Conservation (phyloP, 2,797 vertebrate species). For the Phoxinus dragarum region DNA sequence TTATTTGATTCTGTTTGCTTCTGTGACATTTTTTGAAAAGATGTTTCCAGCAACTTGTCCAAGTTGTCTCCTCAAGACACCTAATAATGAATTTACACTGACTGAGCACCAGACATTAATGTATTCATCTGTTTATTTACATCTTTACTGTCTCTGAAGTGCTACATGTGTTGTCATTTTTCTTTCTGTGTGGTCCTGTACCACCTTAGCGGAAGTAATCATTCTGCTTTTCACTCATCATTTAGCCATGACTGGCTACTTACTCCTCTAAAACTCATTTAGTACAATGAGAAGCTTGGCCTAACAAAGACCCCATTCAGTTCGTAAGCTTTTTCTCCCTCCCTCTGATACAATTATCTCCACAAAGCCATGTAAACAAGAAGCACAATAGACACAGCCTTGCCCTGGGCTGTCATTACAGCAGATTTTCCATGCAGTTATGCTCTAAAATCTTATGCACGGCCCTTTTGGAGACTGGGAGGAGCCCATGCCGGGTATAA, state of each 20-base stretch:
- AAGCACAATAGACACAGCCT: conserved; percentile 58
- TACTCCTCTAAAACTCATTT: conserved; percentile 74
- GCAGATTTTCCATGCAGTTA: conserved; percentile 62
- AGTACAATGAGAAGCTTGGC: conserved; percentile 75
- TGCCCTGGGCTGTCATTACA: conserved; percentile 60
- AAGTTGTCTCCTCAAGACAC: background rate
- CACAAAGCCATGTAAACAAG: conserved; percentile 80
- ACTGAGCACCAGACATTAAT: background rate
- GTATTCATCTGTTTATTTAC: background rate
- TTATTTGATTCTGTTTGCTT: background rate
- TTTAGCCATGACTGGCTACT: conserved; percentile 63
- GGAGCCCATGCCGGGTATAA: conserved; percentile 53
- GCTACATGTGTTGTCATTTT: background rate
- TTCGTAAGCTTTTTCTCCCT: conserved; percentile 62
- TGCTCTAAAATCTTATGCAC: conserved; percentile 57
- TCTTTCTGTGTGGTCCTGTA: background rate
- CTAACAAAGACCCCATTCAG: conserved; percentile 83
- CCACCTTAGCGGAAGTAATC: background rate
- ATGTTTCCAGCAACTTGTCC: background rate
- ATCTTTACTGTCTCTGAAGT: background rate
- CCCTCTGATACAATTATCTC: conserved; percentile 76
- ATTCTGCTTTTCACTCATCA: conserved; percentile 15
- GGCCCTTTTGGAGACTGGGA: conserved; percentile 57
- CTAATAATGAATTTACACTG: background rate
- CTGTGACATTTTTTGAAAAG: background rate